These are phyloP conservation scores for Brachyptera risi DNA, from an alignment of 2,888 invertebrate species.

Conservation along the genomic window DNA sequence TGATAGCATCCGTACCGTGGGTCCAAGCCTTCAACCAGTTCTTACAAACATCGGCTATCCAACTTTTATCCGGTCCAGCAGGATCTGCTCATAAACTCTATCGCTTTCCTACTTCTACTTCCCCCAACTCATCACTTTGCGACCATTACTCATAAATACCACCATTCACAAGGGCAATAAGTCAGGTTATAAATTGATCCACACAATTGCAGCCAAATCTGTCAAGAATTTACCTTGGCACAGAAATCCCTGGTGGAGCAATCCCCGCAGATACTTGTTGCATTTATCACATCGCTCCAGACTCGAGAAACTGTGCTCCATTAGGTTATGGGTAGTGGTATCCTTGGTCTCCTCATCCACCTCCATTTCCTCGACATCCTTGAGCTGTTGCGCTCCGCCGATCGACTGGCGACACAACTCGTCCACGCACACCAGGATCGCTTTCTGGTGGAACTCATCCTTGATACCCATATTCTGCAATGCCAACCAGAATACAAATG, in stretches of 20 bases:
- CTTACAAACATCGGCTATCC: too few species aligned
- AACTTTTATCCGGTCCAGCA: too few species aligned
- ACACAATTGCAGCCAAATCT: too few species aligned
- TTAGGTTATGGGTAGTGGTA: constrained; percentile 47
- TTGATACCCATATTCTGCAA: constrained; percentile 69
- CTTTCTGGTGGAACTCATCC: constrained; percentile 67
- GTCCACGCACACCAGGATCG: constrained; percentile 62
- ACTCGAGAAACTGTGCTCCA: constrained; percentile 62
- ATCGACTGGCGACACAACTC: constrained; percentile 50
- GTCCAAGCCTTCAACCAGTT: too few species aligned
- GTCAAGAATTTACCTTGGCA: constrained; percentile 60
- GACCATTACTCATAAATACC: too few species aligned
- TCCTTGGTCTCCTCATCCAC: neutral
- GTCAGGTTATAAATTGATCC: too few species aligned
- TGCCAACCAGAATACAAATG: too few species aligned
- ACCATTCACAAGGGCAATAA: too few species aligned
- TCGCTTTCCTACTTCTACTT: too few species aligned
- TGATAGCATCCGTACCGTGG: too few species aligned
- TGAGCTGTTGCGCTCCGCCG: constrained; percentile 32
- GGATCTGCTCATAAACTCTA: too few species aligned
- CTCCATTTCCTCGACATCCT: neutral
- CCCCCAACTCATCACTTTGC: too few species aligned
- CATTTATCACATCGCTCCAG: constrained; percentile 69
- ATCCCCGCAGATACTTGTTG: constrained; percentile 63
- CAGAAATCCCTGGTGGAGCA: constrained; percentile 65